phyloP scores from a whole-genome alignment of 2,113 vertebrate genomes.

The Tetraodon nigroviridis region DNA sequence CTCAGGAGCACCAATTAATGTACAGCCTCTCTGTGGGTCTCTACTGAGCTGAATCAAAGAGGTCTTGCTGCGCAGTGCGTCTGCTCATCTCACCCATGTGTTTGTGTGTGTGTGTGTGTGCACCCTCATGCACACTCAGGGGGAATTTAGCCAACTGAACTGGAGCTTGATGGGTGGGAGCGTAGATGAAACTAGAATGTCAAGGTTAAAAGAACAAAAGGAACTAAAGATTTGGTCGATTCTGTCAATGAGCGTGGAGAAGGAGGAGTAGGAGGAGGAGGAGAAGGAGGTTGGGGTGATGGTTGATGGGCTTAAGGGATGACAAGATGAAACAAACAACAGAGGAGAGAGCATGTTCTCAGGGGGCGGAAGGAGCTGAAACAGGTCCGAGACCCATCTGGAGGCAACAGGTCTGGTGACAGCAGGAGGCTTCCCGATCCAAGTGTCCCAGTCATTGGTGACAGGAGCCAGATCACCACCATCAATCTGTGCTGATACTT shows the following conservation, averaged over 20 bases:
- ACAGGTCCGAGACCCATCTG: constrained; percentile 61
- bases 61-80: constrained; percentile 59
- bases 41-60: constrained; percentile 56
- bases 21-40: constrained; percentile 53
- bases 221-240: constrained; percentile 23
- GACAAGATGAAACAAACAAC: constrained; percentile 26
- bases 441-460: constrained; percentile 37
- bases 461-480: constrained; percentile 33
- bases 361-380: constrained; percentile 33
- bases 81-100: constrained; percentile 45
- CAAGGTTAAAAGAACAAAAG: constrained; percentile 62
- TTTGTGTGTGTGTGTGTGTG: background rate
- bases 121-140: background rate
- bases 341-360: constrained; percentile 14
- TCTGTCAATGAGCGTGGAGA: constrained; percentile 7
- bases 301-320: constrained; percentile 15
- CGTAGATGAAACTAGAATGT: constrained; percentile 56
- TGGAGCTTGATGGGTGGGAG: constrained; percentile 33
- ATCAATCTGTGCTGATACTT: constrained; percentile 56
- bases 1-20: constrained; percentile 66
- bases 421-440: constrained; percentile 56
- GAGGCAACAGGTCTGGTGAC: constrained; percentile 71
- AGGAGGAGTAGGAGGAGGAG: constrained; percentile 27
- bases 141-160: constrained; percentile 48
- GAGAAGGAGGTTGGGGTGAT: constrained; percentile 36